Evolutionary conservation across 2,113 vertebrate species (phyloP).

Genomic region (Cygnus buccinator): DNA sequence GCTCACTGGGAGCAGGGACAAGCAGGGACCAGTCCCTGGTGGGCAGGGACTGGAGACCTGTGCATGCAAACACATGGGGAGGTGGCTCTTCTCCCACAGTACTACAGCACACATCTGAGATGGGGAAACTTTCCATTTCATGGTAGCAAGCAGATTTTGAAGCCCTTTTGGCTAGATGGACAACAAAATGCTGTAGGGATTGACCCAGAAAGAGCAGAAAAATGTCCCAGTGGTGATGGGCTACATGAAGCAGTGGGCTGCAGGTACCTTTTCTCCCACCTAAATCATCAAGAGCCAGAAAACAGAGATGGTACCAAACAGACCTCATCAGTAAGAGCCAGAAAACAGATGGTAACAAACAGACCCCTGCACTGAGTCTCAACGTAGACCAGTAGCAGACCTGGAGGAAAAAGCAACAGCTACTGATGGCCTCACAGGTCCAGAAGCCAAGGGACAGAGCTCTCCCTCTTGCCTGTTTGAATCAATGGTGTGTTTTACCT

Average conservation of each 20-base stretch:
- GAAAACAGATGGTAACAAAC: background rate
- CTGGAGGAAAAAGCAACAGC: background rate
- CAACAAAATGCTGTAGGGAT: background rate
- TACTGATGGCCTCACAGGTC: background rate
- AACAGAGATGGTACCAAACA: background rate
- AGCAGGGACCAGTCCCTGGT: background rate
- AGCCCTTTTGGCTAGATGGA: background rate
- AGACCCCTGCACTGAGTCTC: background rate
- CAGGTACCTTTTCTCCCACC: background rate
- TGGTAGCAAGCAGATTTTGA: background rate
- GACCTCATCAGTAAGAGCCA: background rate
- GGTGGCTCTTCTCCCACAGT: background rate
- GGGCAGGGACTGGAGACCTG: accelerated
- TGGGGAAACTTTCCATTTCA: background rate
- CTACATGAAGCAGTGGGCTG: background rate
- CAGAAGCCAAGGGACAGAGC: background rate
- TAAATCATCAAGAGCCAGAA: background rate
- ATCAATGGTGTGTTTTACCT: background rate
- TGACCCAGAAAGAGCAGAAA: background rate
- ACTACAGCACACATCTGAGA: background rate
- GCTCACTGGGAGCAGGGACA: accelerated
- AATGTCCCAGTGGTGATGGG: background rate
- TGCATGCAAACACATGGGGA: background rate
- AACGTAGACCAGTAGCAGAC: background rate
- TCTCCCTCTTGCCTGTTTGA: background rate